Base-by-base conservation (phyloP, 2,888 invertebrate genomes). In the Eilema depressum region DNA sequence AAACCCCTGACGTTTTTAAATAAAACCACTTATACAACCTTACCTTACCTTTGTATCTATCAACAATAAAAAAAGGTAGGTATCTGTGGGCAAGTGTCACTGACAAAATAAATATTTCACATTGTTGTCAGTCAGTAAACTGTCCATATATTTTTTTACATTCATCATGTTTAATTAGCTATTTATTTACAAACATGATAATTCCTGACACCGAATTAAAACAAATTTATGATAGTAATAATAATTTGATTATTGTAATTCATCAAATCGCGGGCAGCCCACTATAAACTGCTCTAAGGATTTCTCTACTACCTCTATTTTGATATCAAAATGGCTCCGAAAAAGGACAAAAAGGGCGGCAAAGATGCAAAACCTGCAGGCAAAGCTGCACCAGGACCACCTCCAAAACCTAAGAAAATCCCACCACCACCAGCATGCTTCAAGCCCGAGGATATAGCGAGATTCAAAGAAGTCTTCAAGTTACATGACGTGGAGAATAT, bases 351-450 rank as follows among this genome's bases (percentile, higher is more conserved):
- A 77, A 82, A 30, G 10, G 60, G 47, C 64, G 86, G 71, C 7
- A 83, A 86, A 73, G 83, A 77, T 28, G 76, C 80, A 4, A 67
- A 69, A 0, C 26, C 69, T 0, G 61, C 23, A 0, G 23, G 26
- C 14, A 75, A 73, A 30, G 10, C n/a, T 53, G 53, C 26, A 26
- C 71, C 73, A 2, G 91, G 88, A 0, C 87, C 91, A 3, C 86
- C 89, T 0, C 90, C 91, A 0, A 94, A 93, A 69, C 92, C 91
- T 0, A 94, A 92, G 75, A 94, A 92, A 71, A 85, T 85, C 1
- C 95, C 95, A 0, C 93, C 92, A 2, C 95, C 95, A 8, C 95
- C 95, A 0, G 90, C 92, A 1, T 90, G 90, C 79, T 95, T 95
- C 70, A 83, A 82, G 4, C 77, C 78, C 2, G 94, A 93, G 7